A percentile compares a stretch with the other conserved stretches of the same genome.
phyloP scores from a whole-genome alignment of 2,888 invertebrate species.

The Xanthia togata region DNA sequence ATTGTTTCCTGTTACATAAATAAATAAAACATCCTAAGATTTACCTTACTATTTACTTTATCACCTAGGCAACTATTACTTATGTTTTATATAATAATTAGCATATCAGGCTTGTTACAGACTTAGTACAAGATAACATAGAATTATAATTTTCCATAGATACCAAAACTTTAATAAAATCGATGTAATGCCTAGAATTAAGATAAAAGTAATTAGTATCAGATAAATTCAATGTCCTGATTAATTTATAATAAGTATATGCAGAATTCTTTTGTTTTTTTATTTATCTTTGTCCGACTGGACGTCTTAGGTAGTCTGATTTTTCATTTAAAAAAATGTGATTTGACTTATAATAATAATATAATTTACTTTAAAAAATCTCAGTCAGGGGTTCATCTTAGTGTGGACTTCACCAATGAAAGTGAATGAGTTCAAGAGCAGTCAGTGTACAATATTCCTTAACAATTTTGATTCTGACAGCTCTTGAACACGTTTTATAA shows the following conservation, averaged over 20 bases:
- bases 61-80: constrained; percentile 10
- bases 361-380: background rate
- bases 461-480: no score
- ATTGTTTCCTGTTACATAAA: background rate
- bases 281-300: background rate
- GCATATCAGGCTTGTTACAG: constrained; percentile 2
- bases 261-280: constrained; percentile 3
- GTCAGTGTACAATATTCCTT: no score
- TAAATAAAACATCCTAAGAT: no score
- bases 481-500: no score
- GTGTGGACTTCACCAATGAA: no score
- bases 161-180: background rate
- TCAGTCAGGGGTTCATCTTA: background rate
- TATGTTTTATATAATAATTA: background rate
- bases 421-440: no score
- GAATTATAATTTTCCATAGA: background rate
- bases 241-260: constrained; percentile 7
- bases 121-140: constrained; percentile 23
- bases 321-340: background rate
- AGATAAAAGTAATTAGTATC: constrained; percentile 36
- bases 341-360: background rate
- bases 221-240: constrained; percentile 19
- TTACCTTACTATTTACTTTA: background rate
- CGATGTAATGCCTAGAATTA: constrained; percentile 2
- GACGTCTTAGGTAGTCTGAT: background rate